Evolutionary conservation across 2,888 invertebrate species (phyloP).

Genomic region (Caenorhabditis doughertyi): DNA sequence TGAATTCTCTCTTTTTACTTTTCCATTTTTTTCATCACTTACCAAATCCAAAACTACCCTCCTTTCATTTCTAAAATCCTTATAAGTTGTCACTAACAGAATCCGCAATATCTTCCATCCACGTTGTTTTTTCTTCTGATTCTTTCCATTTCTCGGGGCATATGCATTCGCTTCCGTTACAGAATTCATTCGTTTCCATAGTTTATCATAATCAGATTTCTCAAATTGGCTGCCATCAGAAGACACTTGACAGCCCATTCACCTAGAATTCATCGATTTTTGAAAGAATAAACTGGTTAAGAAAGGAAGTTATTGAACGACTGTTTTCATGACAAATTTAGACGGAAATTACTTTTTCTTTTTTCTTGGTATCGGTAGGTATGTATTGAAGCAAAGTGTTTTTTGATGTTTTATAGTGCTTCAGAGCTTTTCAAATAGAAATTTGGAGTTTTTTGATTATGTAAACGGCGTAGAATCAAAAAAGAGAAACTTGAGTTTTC

Average conservation of each 20-base stretch:
- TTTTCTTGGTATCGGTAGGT: not conserved
- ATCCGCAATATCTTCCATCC: slow-evolving; percentile 66
- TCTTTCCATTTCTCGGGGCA: slow-evolving; percentile 1
- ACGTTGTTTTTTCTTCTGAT: not conserved
- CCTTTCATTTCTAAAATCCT: slow-evolving; percentile 67
- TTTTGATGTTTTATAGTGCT: not conserved
- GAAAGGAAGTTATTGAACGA: slow-evolving; percentile 20
- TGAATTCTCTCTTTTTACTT: slow-evolving; percentile 15
- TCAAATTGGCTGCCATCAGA: slow-evolving; percentile 61
- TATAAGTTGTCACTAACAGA: slow-evolving; percentile 65
- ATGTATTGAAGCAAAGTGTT: not conserved
- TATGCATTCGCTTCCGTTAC: not conserved
- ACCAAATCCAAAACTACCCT: slow-evolving; percentile 48
- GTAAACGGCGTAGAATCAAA: no score
- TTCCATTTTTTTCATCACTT: not conserved
- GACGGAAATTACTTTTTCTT: slow-evolving; percentile 36
- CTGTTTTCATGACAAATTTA: slow-evolving; percentile 2
- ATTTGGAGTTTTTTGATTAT: no score
- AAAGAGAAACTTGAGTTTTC: no score
- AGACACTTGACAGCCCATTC: slow-evolving; percentile 66
- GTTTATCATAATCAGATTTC: slow-evolving; percentile 47
- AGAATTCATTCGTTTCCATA: slow-evolving; percentile 57
- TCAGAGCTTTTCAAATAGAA: not conserved
- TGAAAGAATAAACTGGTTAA: slow-evolving; percentile 23
- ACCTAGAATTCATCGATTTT: slow-evolving; percentile 23